Base-by-base conservation (phyloP, 2,888 invertebrate genomes). In the Cryptosula pallasiana region DNA sequence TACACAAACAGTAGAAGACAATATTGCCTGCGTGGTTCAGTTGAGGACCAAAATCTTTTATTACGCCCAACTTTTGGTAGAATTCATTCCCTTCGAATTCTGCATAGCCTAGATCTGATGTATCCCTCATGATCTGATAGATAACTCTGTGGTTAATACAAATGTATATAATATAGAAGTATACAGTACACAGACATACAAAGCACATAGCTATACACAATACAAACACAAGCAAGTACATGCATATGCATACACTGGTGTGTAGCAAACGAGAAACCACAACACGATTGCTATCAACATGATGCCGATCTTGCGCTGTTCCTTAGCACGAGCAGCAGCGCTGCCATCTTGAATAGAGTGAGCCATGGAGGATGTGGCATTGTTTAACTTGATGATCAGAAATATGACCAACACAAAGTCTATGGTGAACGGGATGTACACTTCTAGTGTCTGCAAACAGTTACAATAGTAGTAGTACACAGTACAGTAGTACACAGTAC, bases 11-110 rank as follows among this genome's bases (percentile, higher is more conserved):
- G 63, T 63, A 63, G 32, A 63, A 63, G 16, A 63, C 34, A 34
- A 63, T 63, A 32, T 63, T 63, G 29, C 63, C 63, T 5, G 63
- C 63, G 27, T 63, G 63, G n/a, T 63, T 63, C 63, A 63, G 63
- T 34, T 29, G 13, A 27, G 27, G 63, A 13, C 32, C 63, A 63
- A 63, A 34, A 63, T 63, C 63, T 63, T 63, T 63, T 13, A 63
- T 27, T 9, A 27, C 32, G 27, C 5, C 27, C 2, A 63, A 32
- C 32, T 63, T 34, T 32, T 32, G 63, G 32, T 25, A 63, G 32
- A 29, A 34, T 13, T 20, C 29, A 2, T 2, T 27, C 32, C 32
- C 3, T 34, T 63, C 32, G 3, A 63, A 16, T n/a, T 63, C 32
- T 27, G 13, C 63, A 5, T 16, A 13, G 20, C 32, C 32, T 63